phyloP scores from a whole-genome alignment of 2,113 vertebrate genomes.

The Tor tambroides region DNA sequence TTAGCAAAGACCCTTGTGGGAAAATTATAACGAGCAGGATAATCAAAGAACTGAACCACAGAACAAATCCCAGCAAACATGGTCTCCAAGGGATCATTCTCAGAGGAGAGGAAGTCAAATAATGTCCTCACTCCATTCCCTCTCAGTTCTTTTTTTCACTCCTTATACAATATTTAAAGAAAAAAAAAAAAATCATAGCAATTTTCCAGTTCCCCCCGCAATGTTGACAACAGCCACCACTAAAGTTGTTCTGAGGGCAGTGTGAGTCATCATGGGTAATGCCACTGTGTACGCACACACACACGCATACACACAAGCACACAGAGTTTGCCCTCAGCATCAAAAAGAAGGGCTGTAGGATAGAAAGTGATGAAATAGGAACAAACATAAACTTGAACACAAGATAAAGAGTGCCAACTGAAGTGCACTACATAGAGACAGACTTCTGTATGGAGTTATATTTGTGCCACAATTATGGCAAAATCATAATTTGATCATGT shows the following conservation, averaged over 20 bases:
- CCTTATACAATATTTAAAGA: no score
- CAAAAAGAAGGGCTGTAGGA: not conserved
- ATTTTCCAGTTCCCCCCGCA: not conserved
- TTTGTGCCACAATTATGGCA: not conserved
- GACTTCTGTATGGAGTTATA: not conserved
- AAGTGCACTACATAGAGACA: not conserved
- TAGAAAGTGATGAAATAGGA: constrained; percentile 8
- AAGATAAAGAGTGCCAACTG: no score
- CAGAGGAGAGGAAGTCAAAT: no score
- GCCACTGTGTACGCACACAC: not conserved
- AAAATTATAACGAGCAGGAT: constrained; percentile 35
- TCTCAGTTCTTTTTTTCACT: not conserved
- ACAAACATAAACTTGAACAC: not conserved
- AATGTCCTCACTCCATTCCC: not conserved
- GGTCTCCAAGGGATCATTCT: constrained; percentile 32
- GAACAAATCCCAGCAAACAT: constrained; percentile 53
- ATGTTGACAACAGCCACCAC: not conserved
- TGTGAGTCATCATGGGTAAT: constrained; percentile 19
- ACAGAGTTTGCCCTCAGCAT: not conserved
- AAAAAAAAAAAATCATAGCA: not conserved
- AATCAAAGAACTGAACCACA: constrained; percentile 50
- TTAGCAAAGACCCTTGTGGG: constrained; percentile 39
- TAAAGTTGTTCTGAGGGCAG: not conserved
- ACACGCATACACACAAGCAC: not conserved
- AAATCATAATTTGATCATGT: not conserved